These are phyloP conservation scores for Cephus pulcher DNA, from an alignment of 2,888 invertebrate species.

Conservation along the genomic window DNA sequence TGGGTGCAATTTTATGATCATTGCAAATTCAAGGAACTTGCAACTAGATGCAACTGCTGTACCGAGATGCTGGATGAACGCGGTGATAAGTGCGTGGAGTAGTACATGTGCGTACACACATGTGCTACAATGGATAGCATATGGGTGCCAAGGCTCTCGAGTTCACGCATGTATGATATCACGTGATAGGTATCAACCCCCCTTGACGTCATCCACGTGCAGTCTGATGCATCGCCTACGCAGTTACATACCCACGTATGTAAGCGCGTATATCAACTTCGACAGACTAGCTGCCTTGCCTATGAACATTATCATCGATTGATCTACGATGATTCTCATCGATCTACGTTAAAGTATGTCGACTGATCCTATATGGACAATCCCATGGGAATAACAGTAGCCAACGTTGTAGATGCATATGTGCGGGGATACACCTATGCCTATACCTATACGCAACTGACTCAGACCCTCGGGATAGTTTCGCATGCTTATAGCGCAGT, in stretches of 20 bases:
- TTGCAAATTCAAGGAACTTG: conserved; percentile 13
- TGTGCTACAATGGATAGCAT: conserved; percentile 20
- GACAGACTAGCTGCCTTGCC: not conserved
- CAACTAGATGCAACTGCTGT: conserved; percentile 21
- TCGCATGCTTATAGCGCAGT: not conserved
- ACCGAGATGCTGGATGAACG: not conserved
- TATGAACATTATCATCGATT: not conserved
- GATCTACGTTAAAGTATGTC: not conserved
- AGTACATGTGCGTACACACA: conserved; percentile 11
- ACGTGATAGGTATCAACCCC: conserved; percentile 32
- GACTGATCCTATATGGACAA: not conserved
- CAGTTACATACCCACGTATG: conserved; percentile 7
- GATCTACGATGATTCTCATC: not conserved
- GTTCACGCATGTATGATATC: conserved; percentile 19
- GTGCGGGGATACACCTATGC: not conserved
- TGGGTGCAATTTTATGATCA: not conserved
- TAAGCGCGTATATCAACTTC: not conserved
- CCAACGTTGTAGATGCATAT: not conserved
- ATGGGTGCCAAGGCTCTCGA: conserved; percentile 37
- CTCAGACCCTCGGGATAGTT: not conserved
- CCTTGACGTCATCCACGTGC: conserved; percentile 34
- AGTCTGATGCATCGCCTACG: conserved; percentile 15
- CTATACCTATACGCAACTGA: not conserved
- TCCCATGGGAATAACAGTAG: not conserved
- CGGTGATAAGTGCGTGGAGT: not conserved